Evolutionary conservation across 2,113 vertebrate genomes (phyloP), one percentile per base, ranked within the genome.

Genomic region (Melanerpes formicivorus): DNA sequence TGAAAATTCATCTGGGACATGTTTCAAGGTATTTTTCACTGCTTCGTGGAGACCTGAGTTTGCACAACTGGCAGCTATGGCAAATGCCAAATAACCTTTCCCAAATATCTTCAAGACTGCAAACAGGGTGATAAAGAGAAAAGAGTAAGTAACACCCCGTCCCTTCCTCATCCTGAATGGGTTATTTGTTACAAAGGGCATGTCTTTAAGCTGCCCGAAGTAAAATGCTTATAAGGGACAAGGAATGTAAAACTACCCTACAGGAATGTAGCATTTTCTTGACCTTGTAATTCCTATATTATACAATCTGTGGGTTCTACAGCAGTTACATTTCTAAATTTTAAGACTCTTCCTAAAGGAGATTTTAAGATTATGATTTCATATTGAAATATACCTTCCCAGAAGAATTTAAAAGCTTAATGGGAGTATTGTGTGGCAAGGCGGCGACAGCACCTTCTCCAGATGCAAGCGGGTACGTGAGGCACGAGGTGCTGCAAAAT

Each of bases 211-310:
- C 96, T 96, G 71, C 94, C 75, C 88, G 93, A 94, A 97, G 95
- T 83, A 95, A 93, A 94, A 92, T 84, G 95, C 89, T 98, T 97
- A 95, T 32, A 92, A 90, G 71, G 69, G 75, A 87, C n/a, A 90
- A 97, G 84, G 97, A 98, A 97, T 94, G 90, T 77, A 94, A 95
- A 97, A 97, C 73, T 91, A 93, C 70, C 71, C 89, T 70, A 64
- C 84, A 87, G 92, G 96, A 97, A 98, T 94, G 96, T 96, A 97
- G 97, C 94, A 96, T 96, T 97, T 97, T 76, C 81, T 79, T 96
- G 95, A 95, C 96, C 95, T 93, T 84, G 48, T 93, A 96, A 96
- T 95, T 94, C 90, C 88, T 80, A 92, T 72, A 95, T 87, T 95
- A 95, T 92, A 67, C 59, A 54, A 95, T 75, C 63, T 95, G 78